phyloP scores from a whole-genome alignment of 2,888 invertebrate species.

The Heliconius sara region DNA sequence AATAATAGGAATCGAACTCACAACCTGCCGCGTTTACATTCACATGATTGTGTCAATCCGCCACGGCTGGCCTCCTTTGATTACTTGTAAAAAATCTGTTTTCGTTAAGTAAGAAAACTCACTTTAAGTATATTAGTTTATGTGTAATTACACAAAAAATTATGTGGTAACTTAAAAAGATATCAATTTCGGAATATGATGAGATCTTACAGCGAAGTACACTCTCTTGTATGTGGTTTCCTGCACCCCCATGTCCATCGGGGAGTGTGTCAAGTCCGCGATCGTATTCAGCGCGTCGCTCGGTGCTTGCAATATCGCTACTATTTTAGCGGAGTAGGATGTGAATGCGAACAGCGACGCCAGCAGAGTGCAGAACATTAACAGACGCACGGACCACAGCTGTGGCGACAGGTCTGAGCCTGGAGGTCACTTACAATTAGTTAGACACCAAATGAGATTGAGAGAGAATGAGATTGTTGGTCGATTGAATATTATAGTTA shows the following conservation, averaged over 20 bases:
- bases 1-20: too few relatives aligned
- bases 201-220: constrained; percentile 76
- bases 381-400: constrained; percentile 79
- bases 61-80: too few relatives aligned
- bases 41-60: too few relatives aligned
- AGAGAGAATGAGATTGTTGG: too few relatives aligned
- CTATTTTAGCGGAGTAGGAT: constrained; percentile 87
- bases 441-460: neutral
- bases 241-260: constrained; percentile 83
- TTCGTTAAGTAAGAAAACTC: too few relatives aligned
- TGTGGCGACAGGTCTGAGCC: constrained; percentile 77
- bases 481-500: too few relatives aligned
- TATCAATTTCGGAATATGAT: neutral
- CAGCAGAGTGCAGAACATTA: constrained; percentile 82
- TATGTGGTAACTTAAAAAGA: neutral
- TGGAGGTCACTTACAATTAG: constrained; percentile 57
- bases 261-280: constrained; percentile 82
- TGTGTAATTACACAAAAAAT: too few relatives aligned
- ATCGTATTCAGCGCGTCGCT: constrained; percentile 83
- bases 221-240: constrained; percentile 84
- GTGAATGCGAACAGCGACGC: constrained; percentile 85
- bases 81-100: too few relatives aligned
- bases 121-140: too few relatives aligned
- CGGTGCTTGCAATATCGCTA: constrained; percentile 86
- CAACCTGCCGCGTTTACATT: too few relatives aligned